Percentiles rank a stretch among this genome's conserved stretches.
phyloP scores from a whole-genome alignment of 1,140 invertebrate species.

The Apis florea region DNA sequence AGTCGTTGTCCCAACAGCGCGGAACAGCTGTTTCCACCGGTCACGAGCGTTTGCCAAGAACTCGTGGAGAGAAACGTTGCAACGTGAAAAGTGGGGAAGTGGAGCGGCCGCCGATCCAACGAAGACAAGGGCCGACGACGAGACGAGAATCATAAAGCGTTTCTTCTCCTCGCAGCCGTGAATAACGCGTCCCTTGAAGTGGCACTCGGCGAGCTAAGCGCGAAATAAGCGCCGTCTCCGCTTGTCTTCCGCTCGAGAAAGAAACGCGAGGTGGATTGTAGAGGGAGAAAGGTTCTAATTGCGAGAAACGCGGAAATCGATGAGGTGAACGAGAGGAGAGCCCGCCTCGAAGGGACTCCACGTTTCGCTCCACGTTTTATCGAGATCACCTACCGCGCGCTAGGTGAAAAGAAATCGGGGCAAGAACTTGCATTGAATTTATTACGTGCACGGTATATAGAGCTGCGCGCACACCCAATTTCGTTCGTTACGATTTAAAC shows the following conservation, averaged over 20 bases:
- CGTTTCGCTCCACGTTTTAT: conserved; percentile 6
- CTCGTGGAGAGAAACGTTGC: conserved; percentile 40
- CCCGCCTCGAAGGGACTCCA: conserved; percentile 2
- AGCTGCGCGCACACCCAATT: background rate
- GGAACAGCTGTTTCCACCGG: conserved; percentile 52
- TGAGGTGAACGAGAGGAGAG: background rate
- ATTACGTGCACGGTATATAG: background rate
- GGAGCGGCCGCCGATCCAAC: conserved; percentile 34
- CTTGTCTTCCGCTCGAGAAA: background rate
- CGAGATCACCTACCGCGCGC: background rate
- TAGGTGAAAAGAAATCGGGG: background rate
- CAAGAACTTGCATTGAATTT: conserved; percentile 18
- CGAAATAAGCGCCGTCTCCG: background rate
- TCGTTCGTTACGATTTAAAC: conserved; percentile 1
- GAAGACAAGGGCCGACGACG: conserved; percentile 32
- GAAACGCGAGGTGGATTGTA: background rate
- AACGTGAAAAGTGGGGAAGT: conserved; percentile 51
- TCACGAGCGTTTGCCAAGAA: conserved; percentile 51
- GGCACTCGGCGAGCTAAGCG: conserved; percentile 14
- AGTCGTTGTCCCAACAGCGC: conserved; percentile 7
- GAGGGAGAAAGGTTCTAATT: background rate
- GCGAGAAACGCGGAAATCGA: conserved; percentile 31
- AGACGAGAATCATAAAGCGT: conserved; percentile 55
- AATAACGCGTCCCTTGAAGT: conserved; percentile 40
- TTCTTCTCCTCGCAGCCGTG: conserved; percentile 14